Conservation (phyloP, 1,140 invertebrate genomes). For the Dendrolimus punctatus region DNA sequence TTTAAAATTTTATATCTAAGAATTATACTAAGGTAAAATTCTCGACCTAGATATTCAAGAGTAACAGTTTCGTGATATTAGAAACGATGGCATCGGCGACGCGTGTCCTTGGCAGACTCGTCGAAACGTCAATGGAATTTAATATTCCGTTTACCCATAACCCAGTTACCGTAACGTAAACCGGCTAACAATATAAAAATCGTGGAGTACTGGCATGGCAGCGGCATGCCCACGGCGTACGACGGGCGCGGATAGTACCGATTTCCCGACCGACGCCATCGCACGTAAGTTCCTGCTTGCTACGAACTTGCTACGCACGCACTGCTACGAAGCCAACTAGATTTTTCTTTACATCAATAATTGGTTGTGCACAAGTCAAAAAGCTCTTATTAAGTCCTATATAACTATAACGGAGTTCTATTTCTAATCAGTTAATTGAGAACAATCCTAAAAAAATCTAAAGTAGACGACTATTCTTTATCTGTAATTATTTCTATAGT, state of each 20-base stretch:
- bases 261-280: slow-evolving; percentile 48
- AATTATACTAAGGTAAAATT: slow-evolving; percentile 4
- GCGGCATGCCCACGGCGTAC: slow-evolving; percentile 25
- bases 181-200: slow-evolving; percentile 45
- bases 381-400: too few relatives aligned
- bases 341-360: too few relatives aligned
- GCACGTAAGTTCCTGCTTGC: slow-evolving; percentile 56
- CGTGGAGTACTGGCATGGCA: slow-evolving; percentile 30
- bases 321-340: slow-evolving; percentile 7
- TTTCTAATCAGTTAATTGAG: too few relatives aligned
- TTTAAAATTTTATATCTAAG: too few relatives aligned
- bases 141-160: slow-evolving; percentile 59
- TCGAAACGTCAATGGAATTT: slow-evolving; percentile 56
- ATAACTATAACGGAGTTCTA: too few relatives aligned
- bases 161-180: slow-evolving; percentile 57
- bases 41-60: slow-evolving; percentile 13
- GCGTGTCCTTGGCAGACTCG: slow-evolving; percentile 50
- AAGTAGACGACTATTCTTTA: background rate
- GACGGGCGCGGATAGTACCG: slow-evolving; percentile 48
- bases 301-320: slow-evolving; percentile 42
- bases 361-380: too few relatives aligned
- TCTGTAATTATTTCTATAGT: background rate
- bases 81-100: slow-evolving; percentile 32
- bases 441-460: too few relatives aligned
- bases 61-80: slow-evolving; percentile 17